These are phyloP conservation scores for Enteromius trimaculatus DNA, from an alignment of 2,797 vertebrate genomes.

Conservation along the genomic window DNA sequence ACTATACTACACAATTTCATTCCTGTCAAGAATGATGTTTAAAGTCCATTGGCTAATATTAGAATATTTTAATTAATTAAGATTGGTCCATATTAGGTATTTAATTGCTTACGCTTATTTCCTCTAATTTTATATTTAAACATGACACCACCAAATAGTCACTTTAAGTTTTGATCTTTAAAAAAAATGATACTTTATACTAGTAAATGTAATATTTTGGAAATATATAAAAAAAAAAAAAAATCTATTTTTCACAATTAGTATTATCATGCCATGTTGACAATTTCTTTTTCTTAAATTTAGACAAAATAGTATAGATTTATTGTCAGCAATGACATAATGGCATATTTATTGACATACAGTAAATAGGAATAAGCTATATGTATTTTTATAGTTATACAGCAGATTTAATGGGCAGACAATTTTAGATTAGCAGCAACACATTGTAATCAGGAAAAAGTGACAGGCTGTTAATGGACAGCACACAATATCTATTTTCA, in stretches of 20 bases:
- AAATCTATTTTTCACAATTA: neutral
- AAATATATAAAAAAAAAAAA: neutral
- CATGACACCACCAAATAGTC: neutral
- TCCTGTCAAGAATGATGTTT: too few relatives aligned
- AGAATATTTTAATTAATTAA: neutral
- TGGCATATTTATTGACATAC: neutral
- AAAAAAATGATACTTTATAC: neutral
- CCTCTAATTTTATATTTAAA: neutral
- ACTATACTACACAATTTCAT: too few relatives aligned
- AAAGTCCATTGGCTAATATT: neutral
- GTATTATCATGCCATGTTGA: neutral
- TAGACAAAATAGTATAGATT: neutral
- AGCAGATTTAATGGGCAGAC: neutral
- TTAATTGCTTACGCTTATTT: neutral
- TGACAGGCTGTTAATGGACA: neutral
- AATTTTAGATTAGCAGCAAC: neutral
- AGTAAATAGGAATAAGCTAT: neutral
- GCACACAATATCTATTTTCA: neutral
- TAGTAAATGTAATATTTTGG: neutral
- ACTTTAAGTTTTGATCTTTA: neutral
- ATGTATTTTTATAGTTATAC: neutral
- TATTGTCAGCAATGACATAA: neutral
- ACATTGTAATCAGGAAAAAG: neutral
- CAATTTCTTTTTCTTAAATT: neutral
- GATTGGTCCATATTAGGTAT: neutral